These are phyloP conservation scores for Ochropleura leucogaster DNA, from an alignment of 2,888 invertebrate genomes.

Conservation along the genomic window DNA sequence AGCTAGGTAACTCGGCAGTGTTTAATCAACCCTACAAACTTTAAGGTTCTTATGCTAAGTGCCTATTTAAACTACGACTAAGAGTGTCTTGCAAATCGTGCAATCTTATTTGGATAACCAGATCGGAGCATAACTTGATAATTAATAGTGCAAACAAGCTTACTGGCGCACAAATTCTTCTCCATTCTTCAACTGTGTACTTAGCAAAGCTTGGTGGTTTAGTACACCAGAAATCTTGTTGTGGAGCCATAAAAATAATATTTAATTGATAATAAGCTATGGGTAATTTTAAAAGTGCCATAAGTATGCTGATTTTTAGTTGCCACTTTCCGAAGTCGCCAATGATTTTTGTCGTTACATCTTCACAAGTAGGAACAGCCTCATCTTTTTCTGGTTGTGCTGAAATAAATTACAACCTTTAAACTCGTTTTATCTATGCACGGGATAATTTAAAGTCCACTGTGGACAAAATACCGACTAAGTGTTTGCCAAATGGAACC, in stretches of 20 bases:
- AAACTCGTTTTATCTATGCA: background rate
- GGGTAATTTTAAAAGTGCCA: slow-evolving; percentile 91
- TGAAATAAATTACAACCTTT: slow-evolving; percentile 27
- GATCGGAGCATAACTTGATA: too few species aligned
- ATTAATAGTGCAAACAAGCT: slow-evolving; percentile 51
- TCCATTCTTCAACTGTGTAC: slow-evolving; percentile 84
- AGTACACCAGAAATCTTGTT: slow-evolving; percentile 91
- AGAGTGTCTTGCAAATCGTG: background rate
- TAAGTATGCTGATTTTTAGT: slow-evolving; percentile 86
- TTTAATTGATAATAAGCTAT: slow-evolving; percentile 92
- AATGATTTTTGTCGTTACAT: slow-evolving; percentile 81
- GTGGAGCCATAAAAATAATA: slow-evolving; percentile 91
- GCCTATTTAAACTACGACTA: background rate
- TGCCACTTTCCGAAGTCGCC: slow-evolving; percentile 92
- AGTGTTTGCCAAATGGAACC: background rate
- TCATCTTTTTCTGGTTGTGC: background rate
- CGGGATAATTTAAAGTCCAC: background rate
- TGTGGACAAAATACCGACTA: slow-evolving; percentile 19
- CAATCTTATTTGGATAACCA: background rate
- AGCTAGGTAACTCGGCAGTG: too few species aligned
- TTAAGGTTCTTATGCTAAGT: background rate
- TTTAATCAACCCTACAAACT: background rate
- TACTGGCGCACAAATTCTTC: slow-evolving; percentile 82
- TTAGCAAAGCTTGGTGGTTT: slow-evolving; percentile 75
- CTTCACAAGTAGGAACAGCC: slow-evolving; percentile 53